These are phyloP conservation scores for Tineola bisselliella DNA, from an alignment of 2,888 invertebrate genomes.

Conservation along the genomic window DNA sequence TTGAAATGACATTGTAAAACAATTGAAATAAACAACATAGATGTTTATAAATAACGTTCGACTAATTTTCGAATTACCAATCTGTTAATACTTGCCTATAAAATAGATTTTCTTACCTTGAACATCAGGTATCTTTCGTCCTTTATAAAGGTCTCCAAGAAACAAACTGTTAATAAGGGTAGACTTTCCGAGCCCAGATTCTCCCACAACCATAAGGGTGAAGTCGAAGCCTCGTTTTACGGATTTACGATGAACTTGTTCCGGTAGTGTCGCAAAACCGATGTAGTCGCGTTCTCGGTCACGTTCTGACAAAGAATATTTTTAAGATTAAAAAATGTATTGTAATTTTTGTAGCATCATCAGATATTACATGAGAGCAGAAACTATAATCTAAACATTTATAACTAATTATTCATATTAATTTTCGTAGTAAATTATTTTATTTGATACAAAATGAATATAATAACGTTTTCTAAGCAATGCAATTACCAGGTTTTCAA, in stretches of 20 bases:
- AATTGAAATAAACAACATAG: not conserved
- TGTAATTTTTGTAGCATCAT: too few relatives aligned
- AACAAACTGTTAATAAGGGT: constrained; percentile 95
- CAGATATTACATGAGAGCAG: too few relatives aligned
- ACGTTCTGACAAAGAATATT: constrained; percentile 35
- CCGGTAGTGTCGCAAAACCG: constrained; percentile 94
- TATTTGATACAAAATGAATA: not conserved
- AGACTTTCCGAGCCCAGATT: constrained; percentile 93
- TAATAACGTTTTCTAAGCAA: constrained; percentile 18
- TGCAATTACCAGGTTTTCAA: constrained; percentile 13
- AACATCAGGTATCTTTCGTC: constrained; percentile 77
- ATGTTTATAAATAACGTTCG: not conserved
- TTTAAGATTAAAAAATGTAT: not conserved
- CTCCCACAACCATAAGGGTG: constrained; percentile 95
- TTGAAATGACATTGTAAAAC: not conserved
- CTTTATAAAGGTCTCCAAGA: constrained; percentile 91
- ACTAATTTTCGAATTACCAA: too few relatives aligned
- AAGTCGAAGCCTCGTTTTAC: constrained; percentile 97
- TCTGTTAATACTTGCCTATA: not conserved
- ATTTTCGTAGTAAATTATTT: not conserved
- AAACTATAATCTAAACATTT: too few relatives aligned
- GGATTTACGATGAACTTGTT: constrained; percentile 95
- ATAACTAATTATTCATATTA: too few relatives aligned
- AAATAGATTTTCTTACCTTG: constrained; percentile 59
- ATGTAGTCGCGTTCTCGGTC: constrained; percentile 82